Evolutionary conservation across 2,113 vertebrate genomes (phyloP), one percentile per base, ranked within the genome.

Genomic region (Phodopus roborovskii): DNA sequence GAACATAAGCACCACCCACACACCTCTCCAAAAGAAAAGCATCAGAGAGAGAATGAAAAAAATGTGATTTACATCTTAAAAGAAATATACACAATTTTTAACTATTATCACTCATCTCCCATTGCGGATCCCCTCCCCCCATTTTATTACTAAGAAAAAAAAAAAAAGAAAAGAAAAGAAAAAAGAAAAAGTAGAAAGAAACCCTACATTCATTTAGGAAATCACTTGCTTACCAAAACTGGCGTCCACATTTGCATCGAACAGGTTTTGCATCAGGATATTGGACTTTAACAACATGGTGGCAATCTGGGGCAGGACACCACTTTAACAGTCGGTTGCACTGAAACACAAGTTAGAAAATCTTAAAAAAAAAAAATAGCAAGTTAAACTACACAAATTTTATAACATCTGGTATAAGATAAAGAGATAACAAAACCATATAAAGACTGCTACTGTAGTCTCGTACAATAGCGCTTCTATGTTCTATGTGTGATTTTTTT

Each of bases 291-390:
- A 99, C 99, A 91, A 99, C 99, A n/a, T 99, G 99, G 99, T 99
- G 99, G 98, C 99, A 99, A 98, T 99, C 99, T 85, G 99, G 99
- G 93, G 99, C 99, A 93, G 99, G 99, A 98, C 99, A 99, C 99
- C 99, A 99, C 98, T 99, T 99, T 99, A 99, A 99, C 98, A 99
- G 99, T 99, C 99, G 99, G 98, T 99, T 99, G 98, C 99, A 99
- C 99, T 99, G 92, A 3, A 48, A 81, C 11, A 93, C 7, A 97
- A 94, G 22, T 99, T 93, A 78, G n/a, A 93, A 95, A 92, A 82
- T 39, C 33, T 71, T 48, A 85, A 78, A 81, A 97, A 85, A 78
- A 81, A 97, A 4, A 5, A 0, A 93, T 2, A 91, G 26, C 19
- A 71, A 97, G 75, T 77, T 66, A 96, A 90, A 73, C 70, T 26